Conservation (phyloP, 35 echinoderm and acorn worm genomes). For the Heliocidaris tuberculata region DNA sequence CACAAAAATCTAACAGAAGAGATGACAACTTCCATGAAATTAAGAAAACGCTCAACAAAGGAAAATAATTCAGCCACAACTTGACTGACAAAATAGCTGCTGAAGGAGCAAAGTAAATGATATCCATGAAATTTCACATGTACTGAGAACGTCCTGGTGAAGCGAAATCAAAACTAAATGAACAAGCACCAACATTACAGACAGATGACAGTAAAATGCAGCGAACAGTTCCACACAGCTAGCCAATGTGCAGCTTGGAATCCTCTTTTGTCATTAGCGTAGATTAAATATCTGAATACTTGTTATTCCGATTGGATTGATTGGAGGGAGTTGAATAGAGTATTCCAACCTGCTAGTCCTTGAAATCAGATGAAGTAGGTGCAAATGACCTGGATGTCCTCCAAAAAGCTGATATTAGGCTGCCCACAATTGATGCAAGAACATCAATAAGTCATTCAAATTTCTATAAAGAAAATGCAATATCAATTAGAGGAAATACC, state of each 20-base stretch:
- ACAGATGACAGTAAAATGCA: not conserved
- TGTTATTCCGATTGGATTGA: not conserved
- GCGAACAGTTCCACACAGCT: not conserved
- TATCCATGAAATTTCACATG: not conserved
- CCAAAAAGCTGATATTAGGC: not conserved
- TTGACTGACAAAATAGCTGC: not conserved
- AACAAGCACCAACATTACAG: not conserved
- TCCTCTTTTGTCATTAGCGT: not conserved
- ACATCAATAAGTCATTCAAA: no score
- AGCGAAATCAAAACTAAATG: not conserved
- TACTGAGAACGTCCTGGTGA: not conserved
- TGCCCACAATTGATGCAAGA: not conserved
- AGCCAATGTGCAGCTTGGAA: not conserved
- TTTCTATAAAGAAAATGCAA: no score
- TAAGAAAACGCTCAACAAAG: not conserved
- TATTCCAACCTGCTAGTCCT: not conserved
- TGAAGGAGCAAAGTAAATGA: not conserved
- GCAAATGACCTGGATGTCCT: not conserved
- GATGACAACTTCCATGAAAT: not conserved
- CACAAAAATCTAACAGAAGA: not conserved
- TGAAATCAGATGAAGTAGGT: not conserved
- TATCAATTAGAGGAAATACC: not conserved
- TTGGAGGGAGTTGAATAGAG: not conserved
- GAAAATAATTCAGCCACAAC: not conserved
- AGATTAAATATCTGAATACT: constrained; percentile 1